Base-by-base conservation (phyloP, 1,140 invertebrate genomes). In the Dendrolimus kikuchii region DNA sequence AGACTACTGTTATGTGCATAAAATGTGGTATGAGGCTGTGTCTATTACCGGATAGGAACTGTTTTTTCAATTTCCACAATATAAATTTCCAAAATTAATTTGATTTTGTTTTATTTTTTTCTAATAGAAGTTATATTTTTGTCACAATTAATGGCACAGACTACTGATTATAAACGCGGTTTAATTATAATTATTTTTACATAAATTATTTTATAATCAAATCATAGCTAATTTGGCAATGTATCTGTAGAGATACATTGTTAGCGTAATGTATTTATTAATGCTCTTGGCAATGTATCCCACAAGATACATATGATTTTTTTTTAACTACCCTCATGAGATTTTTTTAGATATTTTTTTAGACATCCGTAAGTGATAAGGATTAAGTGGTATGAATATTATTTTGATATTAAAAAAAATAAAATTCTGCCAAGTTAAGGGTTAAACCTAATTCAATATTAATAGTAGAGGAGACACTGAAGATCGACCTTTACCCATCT, bases 1-100 rank as follows among this genome's bases (percentile, higher is more conserved):
- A 61, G 46, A 64, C 53, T 49, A 61, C 48, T 47, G 54, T 66
- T 51, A 46, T 52, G 51, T 62, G 59, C 53, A 47, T 53, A 8
- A 65, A 65, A 63, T 67, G 60, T 60, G 46, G 43, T 49, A 53
- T 60, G 53, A 56, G 58, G 51, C 54, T 66, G 40, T 66, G 55
- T 51, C 44, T 60, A 9, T 49, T 54, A 57, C 41, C 49, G 41
- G 54, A 60, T 45, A 48, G 62, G 47, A 60, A 64, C 46, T 60
- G 58, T 58, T 60, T 64, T 60, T 50, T 57, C 7, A 60, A 56
- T 55, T 64, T 60, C 44, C 58, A 60, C 40, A 53, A 53, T 49
- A 46, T 59, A 48, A 57, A 57, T 52, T 45, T 52, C 51, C 36
- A 53, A 51, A 47, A 51, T 57, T 51, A 51, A 57, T 51, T 7